These are phyloP conservation scores for Melinaea marsaeus DNA, from an alignment of 2,888 invertebrate species.

Conservation along the genomic window DNA sequence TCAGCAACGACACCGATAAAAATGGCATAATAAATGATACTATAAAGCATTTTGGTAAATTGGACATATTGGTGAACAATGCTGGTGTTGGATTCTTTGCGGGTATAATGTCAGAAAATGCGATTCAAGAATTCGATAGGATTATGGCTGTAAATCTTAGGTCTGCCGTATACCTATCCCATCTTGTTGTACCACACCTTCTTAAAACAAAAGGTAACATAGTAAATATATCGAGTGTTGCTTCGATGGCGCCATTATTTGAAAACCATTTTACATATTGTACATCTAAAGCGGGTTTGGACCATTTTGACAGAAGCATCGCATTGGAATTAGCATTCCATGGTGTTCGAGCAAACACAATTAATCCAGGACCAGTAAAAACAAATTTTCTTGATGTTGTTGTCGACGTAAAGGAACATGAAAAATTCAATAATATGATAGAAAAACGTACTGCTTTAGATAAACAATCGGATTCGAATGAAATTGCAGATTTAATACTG, in stretches of 20 bases:
- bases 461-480: conserved; percentile 32
- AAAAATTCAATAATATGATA: conserved; percentile 10
- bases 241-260: conserved; percentile 15
- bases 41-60: conserved; percentile 54
- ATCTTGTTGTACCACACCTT: conserved; percentile 36
- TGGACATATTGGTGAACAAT: conserved; percentile 45
- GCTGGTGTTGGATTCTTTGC: conserved; percentile 34
- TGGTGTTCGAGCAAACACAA: conserved; percentile 81
- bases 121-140: conserved; percentile 39
- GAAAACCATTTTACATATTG: conserved; percentile 24
- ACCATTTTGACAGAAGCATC: conserved; percentile 83
- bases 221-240: conserved; percentile 37
- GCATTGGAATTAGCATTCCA: conserved; percentile 80
- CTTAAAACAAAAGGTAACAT: conserved; percentile 40
- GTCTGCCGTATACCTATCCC: conserved; percentile 35
- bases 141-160: conserved; percentile 39
- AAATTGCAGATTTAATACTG: conserved; percentile 40
- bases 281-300: conserved; percentile 63
- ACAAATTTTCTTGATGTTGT: conserved; percentile 23
- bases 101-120: conserved; percentile 36
- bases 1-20: conserved; percentile 31
- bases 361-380: conserved; percentile 67
- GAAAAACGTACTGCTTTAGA: conserved; percentile 23
- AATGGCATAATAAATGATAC: conserved; percentile 76
- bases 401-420: conserved; percentile 4